Conservation (phyloP, 2,113 vertebrate genomes). For the Zosterops borbonicus region DNA sequence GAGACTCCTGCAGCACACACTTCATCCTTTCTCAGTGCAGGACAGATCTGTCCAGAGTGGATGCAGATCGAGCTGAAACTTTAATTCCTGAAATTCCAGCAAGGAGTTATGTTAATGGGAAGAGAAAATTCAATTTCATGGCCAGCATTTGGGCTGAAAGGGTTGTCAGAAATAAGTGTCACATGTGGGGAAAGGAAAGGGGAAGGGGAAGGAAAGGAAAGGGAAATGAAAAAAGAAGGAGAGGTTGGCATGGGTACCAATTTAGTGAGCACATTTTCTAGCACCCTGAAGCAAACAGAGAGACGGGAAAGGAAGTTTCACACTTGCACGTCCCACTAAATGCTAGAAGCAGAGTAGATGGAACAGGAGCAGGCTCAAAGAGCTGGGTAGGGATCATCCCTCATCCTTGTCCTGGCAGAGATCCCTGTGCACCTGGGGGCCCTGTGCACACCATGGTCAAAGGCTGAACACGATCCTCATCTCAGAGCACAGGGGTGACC, state of each 20-base stretch:
- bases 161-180: not conserved
- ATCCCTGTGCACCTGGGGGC: not conserved
- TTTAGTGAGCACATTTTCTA: not conserved
- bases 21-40: not conserved
- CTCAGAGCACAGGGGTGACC: not conserved
- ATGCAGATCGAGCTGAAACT: not conserved
- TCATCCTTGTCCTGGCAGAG: accelerated
- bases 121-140: not conserved
- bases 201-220: no score
- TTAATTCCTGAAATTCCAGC: not conserved
- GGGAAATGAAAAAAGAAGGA: not conserved
- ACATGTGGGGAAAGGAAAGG: not conserved
- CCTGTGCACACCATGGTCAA: not conserved
- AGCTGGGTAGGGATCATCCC: not conserved
- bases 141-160: not conserved
- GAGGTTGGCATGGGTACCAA: accelerated
- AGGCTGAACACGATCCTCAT: accelerated
- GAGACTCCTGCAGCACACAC: not conserved
- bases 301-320: not conserved
- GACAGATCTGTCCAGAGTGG: not conserved
- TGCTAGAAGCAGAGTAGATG: not conserved
- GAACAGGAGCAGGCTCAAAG: not conserved
- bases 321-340: not conserved
- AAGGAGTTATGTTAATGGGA: not conserved
- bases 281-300: not conserved